Evolutionary conservation across 2,888 invertebrate species (phyloP).

Genomic region (Liposcelis brunnea): DNA sequence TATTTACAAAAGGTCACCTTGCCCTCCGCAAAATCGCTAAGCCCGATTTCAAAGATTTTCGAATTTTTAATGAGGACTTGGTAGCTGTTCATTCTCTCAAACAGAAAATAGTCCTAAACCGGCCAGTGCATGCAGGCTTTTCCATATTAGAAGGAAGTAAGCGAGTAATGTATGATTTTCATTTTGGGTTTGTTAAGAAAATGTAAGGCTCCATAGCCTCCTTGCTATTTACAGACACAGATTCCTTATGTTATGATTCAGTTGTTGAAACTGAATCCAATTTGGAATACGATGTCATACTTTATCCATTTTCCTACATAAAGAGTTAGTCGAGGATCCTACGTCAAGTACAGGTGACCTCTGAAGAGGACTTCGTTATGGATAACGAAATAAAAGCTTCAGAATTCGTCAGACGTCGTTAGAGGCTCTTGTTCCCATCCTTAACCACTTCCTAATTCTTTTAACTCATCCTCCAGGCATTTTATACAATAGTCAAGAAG

Average conservation of each 20-base stretch:
- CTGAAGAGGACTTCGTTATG: background rate
- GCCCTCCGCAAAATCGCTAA: too few relatives aligned
- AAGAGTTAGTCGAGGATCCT: too few relatives aligned
- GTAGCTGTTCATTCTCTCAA: conserved; percentile 17
- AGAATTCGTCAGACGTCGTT: too few relatives aligned
- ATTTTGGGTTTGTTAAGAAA: conserved; percentile 17
- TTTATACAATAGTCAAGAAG: too few relatives aligned
- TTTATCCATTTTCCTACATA: too few relatives aligned
- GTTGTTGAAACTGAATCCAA: too few relatives aligned
- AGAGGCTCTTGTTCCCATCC: too few relatives aligned
- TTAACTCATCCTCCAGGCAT: too few relatives aligned
- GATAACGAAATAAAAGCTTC: background rate
- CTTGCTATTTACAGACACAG: conserved; percentile 21
- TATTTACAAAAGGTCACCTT: too few relatives aligned
- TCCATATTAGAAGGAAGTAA: conserved; percentile 19
- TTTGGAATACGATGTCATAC: background rate
- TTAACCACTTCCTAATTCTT: too few relatives aligned
- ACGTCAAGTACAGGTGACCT: too few relatives aligned
- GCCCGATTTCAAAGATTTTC: background rate
- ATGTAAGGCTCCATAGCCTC: conserved; percentile 16
- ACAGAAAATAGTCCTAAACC: conserved; percentile 14
- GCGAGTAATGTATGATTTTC: conserved; percentile 19
- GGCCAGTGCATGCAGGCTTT: conserved; percentile 18
- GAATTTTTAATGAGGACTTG: conserved; percentile 17
- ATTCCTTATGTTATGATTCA: conserved; percentile 15